phyloP scores from a whole-genome alignment of 2,888 invertebrate species.

The Rapana venosa region DNA sequence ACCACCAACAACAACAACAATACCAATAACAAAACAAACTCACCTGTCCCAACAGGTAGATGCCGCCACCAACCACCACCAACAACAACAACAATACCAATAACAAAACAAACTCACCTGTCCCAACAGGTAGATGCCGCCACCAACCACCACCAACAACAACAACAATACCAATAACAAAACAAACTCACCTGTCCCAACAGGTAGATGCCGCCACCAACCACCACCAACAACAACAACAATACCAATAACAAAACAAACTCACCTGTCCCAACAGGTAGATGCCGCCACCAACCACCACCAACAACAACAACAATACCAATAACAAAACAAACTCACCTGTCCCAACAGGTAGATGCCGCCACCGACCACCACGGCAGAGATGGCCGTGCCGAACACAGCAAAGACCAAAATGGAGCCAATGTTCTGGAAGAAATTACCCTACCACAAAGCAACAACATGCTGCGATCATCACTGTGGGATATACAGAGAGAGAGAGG shows the following conservation, averaged over 20 bases:
- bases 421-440: slow-evolving; percentile 91
- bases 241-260: too few species aligned
- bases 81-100: too few species aligned
- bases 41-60: slow-evolving; percentile 94
- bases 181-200: slow-evolving; percentile 82
- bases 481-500: not conserved
- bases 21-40: slow-evolving; percentile 53
- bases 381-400: slow-evolving; percentile 97
- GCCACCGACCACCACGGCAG: slow-evolving; percentile 96
- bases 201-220: slow-evolving; percentile 93
- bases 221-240: too few species aligned
- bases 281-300: too few species aligned
- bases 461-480: too few species aligned
- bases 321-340: slow-evolving; percentile 78
- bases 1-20: too few species aligned
- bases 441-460: slow-evolving; percentile 73
- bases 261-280: slow-evolving; percentile 92
- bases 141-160: slow-evolving; percentile 97
- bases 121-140: slow-evolving; percentile 94
- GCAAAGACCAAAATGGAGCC: slow-evolving; percentile 99
- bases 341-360: slow-evolving; percentile 96
- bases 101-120: slow-evolving; percentile 81
- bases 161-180: too few species aligned
- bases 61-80: slow-evolving; percentile 96
- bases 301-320: too few species aligned